Evolutionary conservation across 1,140 invertebrate species (phyloP).

Genomic region (Leptonema lineaticorne): DNA sequence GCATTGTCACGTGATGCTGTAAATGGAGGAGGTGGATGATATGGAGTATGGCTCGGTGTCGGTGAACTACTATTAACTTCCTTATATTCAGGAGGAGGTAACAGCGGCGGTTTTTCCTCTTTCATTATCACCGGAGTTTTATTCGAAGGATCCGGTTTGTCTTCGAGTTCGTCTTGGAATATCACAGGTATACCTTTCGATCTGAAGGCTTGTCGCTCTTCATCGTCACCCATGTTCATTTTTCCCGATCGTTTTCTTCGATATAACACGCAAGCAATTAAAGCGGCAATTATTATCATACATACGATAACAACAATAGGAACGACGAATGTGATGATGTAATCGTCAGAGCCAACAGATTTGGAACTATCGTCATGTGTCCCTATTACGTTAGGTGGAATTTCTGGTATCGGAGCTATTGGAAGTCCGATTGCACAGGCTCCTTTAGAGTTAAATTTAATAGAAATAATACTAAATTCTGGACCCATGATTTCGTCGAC

Average conservation of each 20-base stretch:
- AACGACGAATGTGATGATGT: constrained; percentile 87
- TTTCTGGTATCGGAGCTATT: constrained; percentile 43
- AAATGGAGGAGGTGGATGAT: constrained; percentile 79
- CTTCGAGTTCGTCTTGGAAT: constrained; percentile 91
- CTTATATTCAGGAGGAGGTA: constrained; percentile 63
- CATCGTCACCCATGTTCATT: constrained; percentile 67
- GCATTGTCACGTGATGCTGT: constrained; percentile 69
- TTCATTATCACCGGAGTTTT: constrained; percentile 90
- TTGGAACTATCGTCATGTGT: constrained; percentile 53
- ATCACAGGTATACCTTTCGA: constrained; percentile 93
- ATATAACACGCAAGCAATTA: constrained; percentile 88
- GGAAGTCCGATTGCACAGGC: constrained; percentile 67
- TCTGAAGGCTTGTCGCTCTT: constrained; percentile 78
- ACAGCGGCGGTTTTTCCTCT: constrained; percentile 86
- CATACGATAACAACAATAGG: constrained; percentile 86
- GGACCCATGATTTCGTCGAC: constrained; percentile 73
- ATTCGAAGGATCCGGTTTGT: constrained; percentile 78
- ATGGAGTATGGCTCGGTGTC: constrained; percentile 59
- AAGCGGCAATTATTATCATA: constrained; percentile 82
- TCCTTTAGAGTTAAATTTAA: constrained; percentile 69
- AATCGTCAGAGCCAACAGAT: constrained; percentile 64
- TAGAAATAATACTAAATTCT: constrained; percentile 76
- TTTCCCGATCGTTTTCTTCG: constrained; percentile 73
- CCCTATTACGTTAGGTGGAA: constrained; percentile 25
- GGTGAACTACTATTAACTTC: constrained; percentile 52